A percentile compares a stretch with the other conserved stretches of the same genome.
Evolutionary conservation across 2,797 vertebrate genomes (phyloP).

Genomic region (Anguilla obscura): DNA sequence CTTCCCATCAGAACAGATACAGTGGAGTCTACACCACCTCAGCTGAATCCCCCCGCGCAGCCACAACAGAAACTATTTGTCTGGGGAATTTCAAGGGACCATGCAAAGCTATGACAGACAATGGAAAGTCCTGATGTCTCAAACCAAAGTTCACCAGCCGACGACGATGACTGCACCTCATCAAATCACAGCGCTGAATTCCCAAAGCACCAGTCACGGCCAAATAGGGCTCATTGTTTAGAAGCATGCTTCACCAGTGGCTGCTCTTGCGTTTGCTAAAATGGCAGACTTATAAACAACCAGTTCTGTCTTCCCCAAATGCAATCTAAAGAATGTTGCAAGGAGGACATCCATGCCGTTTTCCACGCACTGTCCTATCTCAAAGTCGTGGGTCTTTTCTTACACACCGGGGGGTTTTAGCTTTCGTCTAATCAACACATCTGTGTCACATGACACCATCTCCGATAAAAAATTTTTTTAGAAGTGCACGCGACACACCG

Average conservation of each 20-base stretch:
- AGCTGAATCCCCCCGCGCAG: neutral
- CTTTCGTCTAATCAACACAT: neutral
- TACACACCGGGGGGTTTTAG: neutral
- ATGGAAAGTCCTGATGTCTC: neutral
- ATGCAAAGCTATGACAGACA: neutral
- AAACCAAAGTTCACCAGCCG: neutral
- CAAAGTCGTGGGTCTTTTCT: neutral
- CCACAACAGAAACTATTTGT: neutral
- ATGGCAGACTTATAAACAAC: neutral
- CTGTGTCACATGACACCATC: neutral
- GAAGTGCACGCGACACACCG: neutral
- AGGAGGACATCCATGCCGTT: neutral
- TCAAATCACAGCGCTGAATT: neutral
- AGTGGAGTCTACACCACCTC: neutral
- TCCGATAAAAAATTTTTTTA: neutral
- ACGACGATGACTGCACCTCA: neutral
- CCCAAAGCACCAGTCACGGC: neutral
- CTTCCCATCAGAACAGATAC: neutral
- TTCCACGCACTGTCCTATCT: neutral
- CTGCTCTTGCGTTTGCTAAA: neutral
- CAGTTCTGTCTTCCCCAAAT: neutral
- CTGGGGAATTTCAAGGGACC: neutral
- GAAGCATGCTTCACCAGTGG: neutral
- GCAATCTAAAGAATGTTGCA: neutral
- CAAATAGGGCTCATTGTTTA: neutral